phyloP scores from a whole-genome alignment of 2,888 invertebrate genomes.

The Ctena decussata region DNA sequence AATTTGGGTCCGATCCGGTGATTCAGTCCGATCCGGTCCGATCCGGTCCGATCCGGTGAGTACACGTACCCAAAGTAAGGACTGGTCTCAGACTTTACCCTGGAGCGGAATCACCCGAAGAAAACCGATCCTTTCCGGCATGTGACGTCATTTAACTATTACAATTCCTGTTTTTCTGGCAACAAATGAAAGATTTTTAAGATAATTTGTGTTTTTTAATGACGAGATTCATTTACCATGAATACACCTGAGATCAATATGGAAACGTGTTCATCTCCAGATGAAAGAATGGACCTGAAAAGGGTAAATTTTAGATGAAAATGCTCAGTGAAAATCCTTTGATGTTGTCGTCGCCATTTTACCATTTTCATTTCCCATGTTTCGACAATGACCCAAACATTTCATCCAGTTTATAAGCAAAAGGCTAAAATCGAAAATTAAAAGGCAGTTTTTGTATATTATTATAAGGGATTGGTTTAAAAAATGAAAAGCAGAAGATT shows the following conservation, averaged over 20 bases:
- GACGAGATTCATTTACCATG: background rate
- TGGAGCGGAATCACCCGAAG: background rate
- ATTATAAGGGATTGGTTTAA: too few relatives aligned
- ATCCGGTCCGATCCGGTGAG: too few relatives aligned
- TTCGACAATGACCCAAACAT: too few relatives aligned
- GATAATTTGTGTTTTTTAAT: background rate
- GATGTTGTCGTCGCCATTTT: background rate
- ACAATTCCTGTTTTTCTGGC: constrained; percentile 4
- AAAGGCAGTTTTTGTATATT: too few relatives aligned
- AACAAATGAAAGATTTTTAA: background rate
- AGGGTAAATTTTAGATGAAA: constrained; percentile 70
- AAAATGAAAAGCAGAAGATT: too few relatives aligned
- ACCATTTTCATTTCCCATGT: background rate
- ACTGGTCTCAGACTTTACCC: too few relatives aligned
- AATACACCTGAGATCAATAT: constrained; percentile 79
- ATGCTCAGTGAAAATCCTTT: background rate
- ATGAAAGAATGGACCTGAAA: constrained; percentile 81
- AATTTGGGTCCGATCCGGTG: too few relatives aligned
- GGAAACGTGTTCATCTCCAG: constrained; percentile 83
- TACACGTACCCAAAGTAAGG: too few relatives aligned
- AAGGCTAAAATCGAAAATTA: too few relatives aligned
- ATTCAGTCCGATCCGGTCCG: too few relatives aligned
- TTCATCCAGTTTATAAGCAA: too few relatives aligned
- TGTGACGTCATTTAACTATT: constrained; percentile 6
- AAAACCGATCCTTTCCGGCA: background rate